Evolutionary conservation across 2,888 invertebrate genomes (phyloP), one percentile per base, ranked within the genome.

Genomic region (Brachyopa scutellaris): DNA sequence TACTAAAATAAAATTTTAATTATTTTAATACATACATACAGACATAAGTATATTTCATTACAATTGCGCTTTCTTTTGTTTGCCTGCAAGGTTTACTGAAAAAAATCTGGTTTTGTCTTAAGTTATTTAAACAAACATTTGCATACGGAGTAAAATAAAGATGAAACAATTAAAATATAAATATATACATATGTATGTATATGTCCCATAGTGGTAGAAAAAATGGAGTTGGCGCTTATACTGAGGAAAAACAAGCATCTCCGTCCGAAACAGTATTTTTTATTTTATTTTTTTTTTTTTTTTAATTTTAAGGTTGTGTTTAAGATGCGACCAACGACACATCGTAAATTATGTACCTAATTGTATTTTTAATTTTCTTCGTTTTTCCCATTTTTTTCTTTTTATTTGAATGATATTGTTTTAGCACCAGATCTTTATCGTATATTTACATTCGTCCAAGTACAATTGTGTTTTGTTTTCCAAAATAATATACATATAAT

Each of bases 301-400:
- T n/a, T n/a, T n/a, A n/a, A 82, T 72, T 62, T 42, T 85, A 85
- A 88, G 88, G 89, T 88, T 87, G 84, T 88, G 85, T 89, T 89
- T 89, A 88, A 89, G 88, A 89, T 89, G 88, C 87, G 87, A 88
- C 88, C 88, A 87, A 88, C 62, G 62, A 57, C 86, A 88, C 89
- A 89, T 89, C 88, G 87, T 85, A 85, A 85, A 84, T 84, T 83
- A 86, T 79, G 51, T 69, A 62, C 49, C 51, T 64, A 57, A 29
- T 15, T 47, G 13, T 21, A 47, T 11, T 13, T 31, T 40, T 36
- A 45, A 42, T 26, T 42, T 42, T 29, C 19, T 15, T 55, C 40
- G 51, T 59, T 62, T 11, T 13, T 61, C 38, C 23, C 21, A 38
- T 42, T 51, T 40, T n/a, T 40, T 49, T 61, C 7, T 51, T 5